These are phyloP conservation scores for Sphecodes monilicornis DNA, from an alignment of 2,888 invertebrate genomes.

Conservation along the genomic window DNA sequence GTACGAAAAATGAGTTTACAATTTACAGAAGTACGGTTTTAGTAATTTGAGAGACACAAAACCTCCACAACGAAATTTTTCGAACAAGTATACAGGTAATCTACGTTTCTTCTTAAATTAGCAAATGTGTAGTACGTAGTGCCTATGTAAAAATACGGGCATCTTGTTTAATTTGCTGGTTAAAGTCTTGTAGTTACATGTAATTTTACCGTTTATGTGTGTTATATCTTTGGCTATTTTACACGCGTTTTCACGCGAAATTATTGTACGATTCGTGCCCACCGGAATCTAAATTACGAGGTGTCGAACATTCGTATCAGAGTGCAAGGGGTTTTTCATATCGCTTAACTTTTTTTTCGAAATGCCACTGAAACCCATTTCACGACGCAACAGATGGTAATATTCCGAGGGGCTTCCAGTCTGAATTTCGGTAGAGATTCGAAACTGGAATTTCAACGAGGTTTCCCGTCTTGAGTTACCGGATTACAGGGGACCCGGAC, in stretches of 20 bases:
- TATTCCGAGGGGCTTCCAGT: constrained; percentile 45
- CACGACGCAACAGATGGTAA: constrained; percentile 47
- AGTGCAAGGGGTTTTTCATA: neutral
- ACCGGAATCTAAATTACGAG: neutral
- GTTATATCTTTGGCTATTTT: neutral
- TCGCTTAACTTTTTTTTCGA: neutral
- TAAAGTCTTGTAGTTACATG: neutral
- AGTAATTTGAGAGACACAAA: no score
- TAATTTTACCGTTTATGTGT: neutral
- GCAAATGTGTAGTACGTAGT: no score
- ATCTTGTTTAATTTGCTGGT: neutral
- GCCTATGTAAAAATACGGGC: no score
- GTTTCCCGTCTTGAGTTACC: constrained; percentile 73
- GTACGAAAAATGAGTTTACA: no score
- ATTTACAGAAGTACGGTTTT: no score
- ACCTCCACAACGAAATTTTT: no score
- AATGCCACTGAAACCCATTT: constrained; percentile 33
- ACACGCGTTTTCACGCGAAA: neutral
- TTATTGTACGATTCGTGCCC: neutral
- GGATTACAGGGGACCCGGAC: constrained; percentile 44
- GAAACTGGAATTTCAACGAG: constrained; percentile 43
- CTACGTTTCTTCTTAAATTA: no score
- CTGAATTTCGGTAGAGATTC: constrained; percentile 65
- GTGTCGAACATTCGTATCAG: neutral
- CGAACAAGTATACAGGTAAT: no score